phyloP scores from a whole-genome alignment of 2,113 vertebrate species.

The Excalfactoria chinensis region DNA sequence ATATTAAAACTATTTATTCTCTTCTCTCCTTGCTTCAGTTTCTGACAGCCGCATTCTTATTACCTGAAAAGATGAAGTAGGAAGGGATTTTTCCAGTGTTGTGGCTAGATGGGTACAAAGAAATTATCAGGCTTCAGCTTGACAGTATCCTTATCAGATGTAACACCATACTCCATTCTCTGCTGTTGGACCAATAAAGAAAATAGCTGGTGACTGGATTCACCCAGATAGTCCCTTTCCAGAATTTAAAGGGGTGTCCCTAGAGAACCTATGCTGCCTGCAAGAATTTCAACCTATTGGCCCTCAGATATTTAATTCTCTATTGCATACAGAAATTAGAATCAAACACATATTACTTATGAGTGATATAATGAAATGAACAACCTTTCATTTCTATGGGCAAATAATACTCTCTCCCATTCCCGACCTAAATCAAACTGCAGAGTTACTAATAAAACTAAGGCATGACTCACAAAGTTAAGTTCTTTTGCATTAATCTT shows the following conservation, averaged over 20 bases:
- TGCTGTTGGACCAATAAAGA: not conserved
- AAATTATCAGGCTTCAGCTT: slow-evolving; percentile 14
- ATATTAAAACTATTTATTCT: slow-evolving; percentile 34
- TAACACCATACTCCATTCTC: not conserved
- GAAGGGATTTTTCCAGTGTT: not conserved
- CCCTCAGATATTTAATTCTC: not conserved
- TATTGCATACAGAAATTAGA: not conserved
- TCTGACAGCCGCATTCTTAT: slow-evolving; percentile 5
- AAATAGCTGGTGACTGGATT: fast-evolving
- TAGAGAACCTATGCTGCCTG: not conserved
- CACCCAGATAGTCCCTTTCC: not conserved
- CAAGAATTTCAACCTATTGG: not conserved
- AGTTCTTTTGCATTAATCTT: slow-evolving; percentile 65
- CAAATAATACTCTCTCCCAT: slow-evolving; percentile 28
- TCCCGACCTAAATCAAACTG: slow-evolving; percentile 35
- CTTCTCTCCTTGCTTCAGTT: not conserved
- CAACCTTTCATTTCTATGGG: slow-evolving; percentile 19
- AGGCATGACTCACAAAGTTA: slow-evolving; percentile 63
- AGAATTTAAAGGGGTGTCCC: not conserved
- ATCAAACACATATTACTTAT: slow-evolving; percentile 25
- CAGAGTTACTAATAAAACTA: slow-evolving; percentile 55
- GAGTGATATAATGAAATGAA: slow-evolving; percentile 29
- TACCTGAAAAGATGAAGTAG: slow-evolving; percentile 27
- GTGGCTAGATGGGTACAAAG: not conserved
- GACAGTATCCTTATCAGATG: not conserved